Base-by-base conservation (phyloP, 2,888 invertebrate genomes). In the Tethea ocularis region DNA sequence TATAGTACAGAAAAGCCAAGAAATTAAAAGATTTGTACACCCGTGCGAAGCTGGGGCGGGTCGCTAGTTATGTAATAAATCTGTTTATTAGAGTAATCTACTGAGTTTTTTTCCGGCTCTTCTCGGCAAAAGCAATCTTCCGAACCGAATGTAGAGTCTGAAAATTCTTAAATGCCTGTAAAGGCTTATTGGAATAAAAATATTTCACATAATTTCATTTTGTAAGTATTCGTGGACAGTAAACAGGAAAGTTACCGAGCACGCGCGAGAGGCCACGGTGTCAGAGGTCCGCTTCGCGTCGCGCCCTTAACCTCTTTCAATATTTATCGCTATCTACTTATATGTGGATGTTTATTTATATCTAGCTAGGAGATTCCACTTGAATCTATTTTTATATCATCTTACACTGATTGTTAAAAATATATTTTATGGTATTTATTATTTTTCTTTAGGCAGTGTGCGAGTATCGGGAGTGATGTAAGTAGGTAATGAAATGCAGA, bases 201-300 rank as follows among this genome's bases (percentile, higher is more conserved):
- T 26, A 5, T 26, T 26, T 26, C 5, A 26, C 7, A 6, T 26
- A 1, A 26, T 26, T 26, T 26, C 1, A 26, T 26, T 26, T 26
- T 63, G 62, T 64, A 56, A 63, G 59, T 61, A 20, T 62, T 67
- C 62, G 60, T 66, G 38, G 38, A 41, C 41, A 67, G 82, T 85
- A 85, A 84, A 87, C 84, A 88, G 89, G 89, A 91, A 91, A 89
- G 87, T 88, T 89, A 85, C 88, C 67, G 76, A 75, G 83, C 86
- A 84, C 84, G 88, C 79, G 78, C 46, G 46, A 46, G 20, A 46
- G 66, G 65, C 66, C 65, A 61, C 69, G 61, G 72, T 70, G 86
- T 82, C 85, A 83, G 71, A 83, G 84, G 84, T 82, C 69, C 70
- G 62, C 66, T 74, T 71, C 77, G 63, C 68, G 29, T 13, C 20